phyloP scores from a whole-genome alignment of 1,140 invertebrate genomes.

The Drosophila melanica region DNA sequence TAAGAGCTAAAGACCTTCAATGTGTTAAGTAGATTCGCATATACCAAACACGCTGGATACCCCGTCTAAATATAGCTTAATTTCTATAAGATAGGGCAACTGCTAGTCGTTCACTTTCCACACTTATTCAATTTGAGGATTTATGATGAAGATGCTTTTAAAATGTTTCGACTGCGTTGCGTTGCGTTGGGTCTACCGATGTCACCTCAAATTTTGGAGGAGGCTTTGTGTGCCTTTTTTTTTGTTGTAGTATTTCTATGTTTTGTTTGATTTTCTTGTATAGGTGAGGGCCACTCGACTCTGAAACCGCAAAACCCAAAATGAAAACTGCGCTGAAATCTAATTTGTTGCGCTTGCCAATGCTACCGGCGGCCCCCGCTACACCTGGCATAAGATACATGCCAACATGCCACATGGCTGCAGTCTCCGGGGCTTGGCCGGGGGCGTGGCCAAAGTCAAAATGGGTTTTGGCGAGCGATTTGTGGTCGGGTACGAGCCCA shows the following conservation, averaged over 20 bases:
- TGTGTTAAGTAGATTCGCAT: no score
- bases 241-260: conserved; percentile 13
- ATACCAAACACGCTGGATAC: no score
- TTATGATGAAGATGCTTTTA: conserved; percentile 80
- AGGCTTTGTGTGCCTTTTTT: conserved; percentile 13
- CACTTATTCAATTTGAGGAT: conserved; percentile 54
- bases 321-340: conserved; percentile 75
- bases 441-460: conserved; percentile 52
- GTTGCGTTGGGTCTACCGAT: conserved; percentile 48
- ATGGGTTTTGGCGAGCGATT: conserved; percentile 74
- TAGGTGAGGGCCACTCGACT: conserved; percentile 9
- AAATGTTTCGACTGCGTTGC: conserved; percentile 58
- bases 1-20: no score
- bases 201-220: conserved; percentile 64
- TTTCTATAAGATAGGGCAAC: conserved; percentile 1
- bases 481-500: conserved; percentile 50
- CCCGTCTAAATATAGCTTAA: not conserved
- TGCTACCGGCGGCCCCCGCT: not conserved
- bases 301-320: conserved; percentile 29
- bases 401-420: conserved; percentile 13
- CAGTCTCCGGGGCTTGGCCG: conserved; percentile 22
- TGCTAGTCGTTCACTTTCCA: not conserved
- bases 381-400: not conserved
- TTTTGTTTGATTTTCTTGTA: not conserved
- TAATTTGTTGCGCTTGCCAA: conserved; percentile 65